phyloP scores from a whole-genome alignment of 2,113 vertebrate species.

The Pseudorectes ferrugineus region DNA sequence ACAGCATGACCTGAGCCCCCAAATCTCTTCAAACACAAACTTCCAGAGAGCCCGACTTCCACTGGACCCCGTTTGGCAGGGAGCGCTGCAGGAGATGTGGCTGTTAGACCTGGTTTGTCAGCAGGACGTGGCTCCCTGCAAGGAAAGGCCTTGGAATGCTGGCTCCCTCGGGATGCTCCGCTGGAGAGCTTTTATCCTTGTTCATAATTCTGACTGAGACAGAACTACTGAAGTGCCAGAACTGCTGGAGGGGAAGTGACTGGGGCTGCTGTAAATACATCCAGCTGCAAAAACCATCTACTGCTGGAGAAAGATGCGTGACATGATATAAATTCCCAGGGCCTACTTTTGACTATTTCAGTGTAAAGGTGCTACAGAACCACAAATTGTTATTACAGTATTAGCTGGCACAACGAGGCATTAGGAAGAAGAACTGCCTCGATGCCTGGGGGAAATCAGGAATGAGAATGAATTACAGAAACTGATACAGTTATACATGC shows the following conservation, averaged over 20 bases:
- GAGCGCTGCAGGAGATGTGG: accelerated
- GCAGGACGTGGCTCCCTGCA: neutral
- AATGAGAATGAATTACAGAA: conserved; percentile 20
- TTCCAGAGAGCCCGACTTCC: neutral
- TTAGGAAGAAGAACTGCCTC: neutral
- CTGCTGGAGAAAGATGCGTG: neutral
- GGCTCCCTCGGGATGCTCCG: neutral
- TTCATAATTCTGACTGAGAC: neutral
- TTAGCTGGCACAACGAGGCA: conserved; percentile 7
- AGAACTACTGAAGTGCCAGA: neutral
- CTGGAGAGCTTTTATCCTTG: neutral
- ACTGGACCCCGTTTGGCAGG: accelerated
- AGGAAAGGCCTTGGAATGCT: neutral
- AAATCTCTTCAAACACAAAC: neutral
- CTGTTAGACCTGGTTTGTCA: neutral
- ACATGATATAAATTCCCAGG: neutral
- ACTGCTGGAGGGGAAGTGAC: neutral
- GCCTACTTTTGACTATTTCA: neutral
- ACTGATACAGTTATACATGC: neutral
- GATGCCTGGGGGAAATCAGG: conserved; percentile 32
- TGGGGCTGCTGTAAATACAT: neutral
- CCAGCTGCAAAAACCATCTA: neutral
- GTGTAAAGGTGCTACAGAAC: neutral
- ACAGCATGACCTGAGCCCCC: neutral
- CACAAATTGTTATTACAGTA: neutral